Conservation (phyloP, 2,113 vertebrate species). For the Carassius auratus region DNA sequence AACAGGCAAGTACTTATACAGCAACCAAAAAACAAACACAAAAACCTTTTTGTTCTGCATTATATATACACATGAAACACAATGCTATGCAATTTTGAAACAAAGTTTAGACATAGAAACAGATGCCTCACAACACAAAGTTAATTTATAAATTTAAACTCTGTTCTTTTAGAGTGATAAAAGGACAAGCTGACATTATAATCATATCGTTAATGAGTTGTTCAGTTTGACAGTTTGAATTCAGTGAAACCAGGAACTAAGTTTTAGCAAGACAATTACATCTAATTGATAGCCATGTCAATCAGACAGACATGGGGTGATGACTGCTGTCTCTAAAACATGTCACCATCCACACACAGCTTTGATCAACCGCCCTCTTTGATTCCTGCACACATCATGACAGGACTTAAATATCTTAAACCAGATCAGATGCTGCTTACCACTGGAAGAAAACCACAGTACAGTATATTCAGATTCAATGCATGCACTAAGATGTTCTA, state of each 20-base stretch:
- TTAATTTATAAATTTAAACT: not conserved
- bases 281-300: constrained; percentile 46
- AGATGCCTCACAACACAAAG: not conserved
- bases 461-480: not conserved
- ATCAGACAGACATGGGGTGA: constrained; percentile 35
- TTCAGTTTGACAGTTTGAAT: not conserved
- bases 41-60: not conserved
- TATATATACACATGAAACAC: not conserved
- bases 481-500: not conserved
- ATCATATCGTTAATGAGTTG: not conserved
- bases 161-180: not conserved
- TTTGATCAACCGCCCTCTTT: not conserved
- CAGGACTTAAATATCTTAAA: not conserved
- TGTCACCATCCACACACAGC: constrained; percentile 26
- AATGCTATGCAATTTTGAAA: not conserved
- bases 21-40: not conserved
- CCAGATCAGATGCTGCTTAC: not conserved
- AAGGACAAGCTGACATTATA: not conserved
- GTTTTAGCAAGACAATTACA: constrained; percentile 40
- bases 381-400: constrained; percentile 5
- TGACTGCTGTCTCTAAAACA: constrained; percentile 31
- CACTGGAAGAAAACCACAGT: not conserved
- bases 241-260: not conserved
- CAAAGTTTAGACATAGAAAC: not conserved
- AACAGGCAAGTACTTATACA: not conserved